Conservation (phyloP, 2,113 vertebrate genomes). For the Ramphastos sulfuratus region DNA sequence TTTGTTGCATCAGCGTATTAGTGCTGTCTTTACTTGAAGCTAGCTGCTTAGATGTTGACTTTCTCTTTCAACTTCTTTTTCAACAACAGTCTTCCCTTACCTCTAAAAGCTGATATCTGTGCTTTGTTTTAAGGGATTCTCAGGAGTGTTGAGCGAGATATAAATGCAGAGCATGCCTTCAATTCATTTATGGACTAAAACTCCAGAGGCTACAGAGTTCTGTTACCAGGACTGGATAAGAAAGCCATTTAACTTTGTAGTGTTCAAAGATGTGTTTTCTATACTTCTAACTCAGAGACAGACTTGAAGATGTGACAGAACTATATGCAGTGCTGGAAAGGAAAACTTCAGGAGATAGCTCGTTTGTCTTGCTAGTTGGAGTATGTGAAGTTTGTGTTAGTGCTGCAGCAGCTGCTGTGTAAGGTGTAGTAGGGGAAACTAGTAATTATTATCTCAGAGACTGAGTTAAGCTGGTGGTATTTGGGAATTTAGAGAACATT, state of each 20-base stretch:
- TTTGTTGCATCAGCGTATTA: not conserved
- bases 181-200: not conserved
- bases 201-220: not conserved
- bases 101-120: not conserved
- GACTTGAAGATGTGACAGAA: not conserved
- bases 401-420: not conserved
- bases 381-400: not conserved
- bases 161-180: not conserved
- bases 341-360: not conserved
- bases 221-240: not conserved
- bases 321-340: not conserved
- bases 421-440: not conserved
- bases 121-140: not conserved
- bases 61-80: not conserved
- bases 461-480: not conserved
- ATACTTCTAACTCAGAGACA: not conserved
- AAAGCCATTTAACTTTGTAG: not conserved
- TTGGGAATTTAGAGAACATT: not conserved
- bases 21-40: not conserved
- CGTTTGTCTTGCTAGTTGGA: not conserved
- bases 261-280: not conserved
- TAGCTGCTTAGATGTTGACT: rapidly evolving
- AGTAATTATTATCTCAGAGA: not conserved
- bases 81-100: not conserved
- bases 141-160: not conserved